phyloP scores from a whole-genome alignment of 2,113 vertebrate species.

The Varanus komodoensis region DNA sequence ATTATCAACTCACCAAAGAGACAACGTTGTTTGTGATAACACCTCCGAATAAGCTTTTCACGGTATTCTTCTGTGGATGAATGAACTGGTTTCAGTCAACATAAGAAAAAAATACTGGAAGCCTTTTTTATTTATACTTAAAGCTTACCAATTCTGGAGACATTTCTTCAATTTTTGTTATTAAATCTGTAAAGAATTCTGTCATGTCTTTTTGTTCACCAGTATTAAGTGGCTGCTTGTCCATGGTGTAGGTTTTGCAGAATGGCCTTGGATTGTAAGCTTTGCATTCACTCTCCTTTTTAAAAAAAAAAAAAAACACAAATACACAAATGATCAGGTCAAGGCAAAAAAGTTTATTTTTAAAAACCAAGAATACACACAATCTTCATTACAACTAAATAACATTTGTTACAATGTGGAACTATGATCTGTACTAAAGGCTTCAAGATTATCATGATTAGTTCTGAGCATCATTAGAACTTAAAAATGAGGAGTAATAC shows the following conservation, averaged over 20 bases:
- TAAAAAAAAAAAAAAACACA: not conserved
- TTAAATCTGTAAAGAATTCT: constrained; percentile 98
- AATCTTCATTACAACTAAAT: not conserved
- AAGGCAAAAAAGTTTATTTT: constrained; percentile 1
- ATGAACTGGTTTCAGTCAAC: constrained; percentile 65
- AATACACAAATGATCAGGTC: not conserved
- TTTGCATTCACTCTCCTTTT: constrained; percentile 96
- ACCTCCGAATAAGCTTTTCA: constrained; percentile 97
- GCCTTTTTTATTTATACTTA: not conserved
- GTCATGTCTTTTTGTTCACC: constrained; percentile 99
- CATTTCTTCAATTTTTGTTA: constrained; percentile 99
- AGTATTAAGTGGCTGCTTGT: constrained; percentile 98
- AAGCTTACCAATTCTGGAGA: constrained; percentile 92
- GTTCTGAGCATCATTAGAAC: not conserved
- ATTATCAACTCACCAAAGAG: constrained; percentile 89
- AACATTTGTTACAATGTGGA: not conserved
- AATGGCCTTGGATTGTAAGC: constrained; percentile 98
- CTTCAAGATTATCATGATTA: constrained; percentile 32
- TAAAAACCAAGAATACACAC: accelerated
- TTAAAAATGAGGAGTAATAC: not conserved
- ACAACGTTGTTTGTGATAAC: constrained; percentile 99
- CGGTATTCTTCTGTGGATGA: constrained; percentile 93
- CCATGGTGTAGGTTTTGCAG: constrained; percentile 99
- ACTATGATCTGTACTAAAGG: not conserved
- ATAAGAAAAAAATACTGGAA: constrained; percentile 17